Conservation (phyloP, 2,113 vertebrate genomes). For the Spermophilus dauricus region DNA sequence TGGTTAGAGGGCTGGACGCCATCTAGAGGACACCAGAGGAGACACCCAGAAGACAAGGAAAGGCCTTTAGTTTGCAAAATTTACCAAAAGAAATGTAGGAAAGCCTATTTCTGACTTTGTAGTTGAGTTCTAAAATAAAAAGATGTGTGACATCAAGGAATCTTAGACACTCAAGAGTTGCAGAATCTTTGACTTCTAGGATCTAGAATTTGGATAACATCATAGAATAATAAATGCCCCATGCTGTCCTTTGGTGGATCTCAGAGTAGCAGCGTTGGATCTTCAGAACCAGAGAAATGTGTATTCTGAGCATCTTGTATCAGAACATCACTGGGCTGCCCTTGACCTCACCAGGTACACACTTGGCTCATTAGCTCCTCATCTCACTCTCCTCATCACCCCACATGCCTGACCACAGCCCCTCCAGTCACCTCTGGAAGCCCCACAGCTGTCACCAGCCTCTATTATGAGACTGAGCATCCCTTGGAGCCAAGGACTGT, state of each 20-base stretch:
- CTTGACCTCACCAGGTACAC: not conserved
- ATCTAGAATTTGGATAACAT: not conserved
- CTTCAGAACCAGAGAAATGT: not conserved
- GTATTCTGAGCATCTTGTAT: not conserved
- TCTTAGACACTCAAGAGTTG: not conserved
- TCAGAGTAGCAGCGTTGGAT: not conserved
- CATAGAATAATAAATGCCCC: not conserved
- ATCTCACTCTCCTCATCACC: not conserved
- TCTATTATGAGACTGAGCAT: not conserved
- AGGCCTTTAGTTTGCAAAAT: not conserved
- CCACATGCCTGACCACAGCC: not conserved
- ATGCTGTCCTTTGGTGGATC: not conserved
- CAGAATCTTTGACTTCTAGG: constrained; percentile 27
- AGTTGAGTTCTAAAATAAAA: not conserved
- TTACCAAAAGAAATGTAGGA: not conserved
- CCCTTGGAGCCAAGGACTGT: not conserved
- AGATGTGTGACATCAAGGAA: not conserved
- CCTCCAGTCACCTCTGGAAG: not conserved
- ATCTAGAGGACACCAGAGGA: not conserved
- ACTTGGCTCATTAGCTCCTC: not conserved
- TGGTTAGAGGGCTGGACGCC: not conserved
- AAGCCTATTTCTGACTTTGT: not conserved
- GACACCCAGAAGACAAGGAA: not conserved
- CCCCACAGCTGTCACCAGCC: not conserved
- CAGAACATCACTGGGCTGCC: too few species aligned